Conservation (phyloP, 2,113 vertebrate genomes). For the Gymnorhina tibicen region DNA sequence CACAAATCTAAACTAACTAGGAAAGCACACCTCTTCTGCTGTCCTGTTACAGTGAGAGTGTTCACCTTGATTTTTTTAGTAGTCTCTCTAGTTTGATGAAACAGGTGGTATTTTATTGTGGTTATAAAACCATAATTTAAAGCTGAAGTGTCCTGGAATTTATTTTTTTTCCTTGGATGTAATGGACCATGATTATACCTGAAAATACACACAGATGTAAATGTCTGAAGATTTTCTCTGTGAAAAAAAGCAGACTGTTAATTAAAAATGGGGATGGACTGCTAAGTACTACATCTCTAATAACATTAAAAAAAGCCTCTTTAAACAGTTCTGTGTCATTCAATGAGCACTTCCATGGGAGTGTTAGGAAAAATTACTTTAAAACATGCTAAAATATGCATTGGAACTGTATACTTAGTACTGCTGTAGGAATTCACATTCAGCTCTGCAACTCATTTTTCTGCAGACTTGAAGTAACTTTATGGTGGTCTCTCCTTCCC, state of each 20-base stretch:
- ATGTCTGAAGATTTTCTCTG: neutral
- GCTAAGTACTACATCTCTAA: neutral
- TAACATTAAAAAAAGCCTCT: neutral
- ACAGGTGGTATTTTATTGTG: neutral
- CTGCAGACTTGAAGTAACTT: neutral
- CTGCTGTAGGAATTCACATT: neutral
- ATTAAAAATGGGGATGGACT: neutral
- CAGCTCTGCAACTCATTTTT: neutral
- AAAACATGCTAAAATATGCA: neutral
- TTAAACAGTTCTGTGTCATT: neutral
- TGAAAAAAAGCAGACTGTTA: neutral
- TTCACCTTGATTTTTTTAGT: neutral
- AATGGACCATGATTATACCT: neutral
- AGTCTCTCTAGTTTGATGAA: neutral
- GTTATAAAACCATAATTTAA: neutral
- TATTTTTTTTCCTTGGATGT: neutral
- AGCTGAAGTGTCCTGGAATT: neutral
- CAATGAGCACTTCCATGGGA: neutral
- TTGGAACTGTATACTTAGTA: neutral
- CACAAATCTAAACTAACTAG: neutral
- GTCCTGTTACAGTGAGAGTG: neutral
- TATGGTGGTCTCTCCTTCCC: neutral
- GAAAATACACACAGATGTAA: neutral
- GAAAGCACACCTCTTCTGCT: neutral
- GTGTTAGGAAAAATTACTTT: neutral